Evolutionary conservation across 1,140 invertebrate genomes (phyloP), one percentile per base, ranked within the genome.

Genomic region (Druon quercuslanigerum): DNA sequence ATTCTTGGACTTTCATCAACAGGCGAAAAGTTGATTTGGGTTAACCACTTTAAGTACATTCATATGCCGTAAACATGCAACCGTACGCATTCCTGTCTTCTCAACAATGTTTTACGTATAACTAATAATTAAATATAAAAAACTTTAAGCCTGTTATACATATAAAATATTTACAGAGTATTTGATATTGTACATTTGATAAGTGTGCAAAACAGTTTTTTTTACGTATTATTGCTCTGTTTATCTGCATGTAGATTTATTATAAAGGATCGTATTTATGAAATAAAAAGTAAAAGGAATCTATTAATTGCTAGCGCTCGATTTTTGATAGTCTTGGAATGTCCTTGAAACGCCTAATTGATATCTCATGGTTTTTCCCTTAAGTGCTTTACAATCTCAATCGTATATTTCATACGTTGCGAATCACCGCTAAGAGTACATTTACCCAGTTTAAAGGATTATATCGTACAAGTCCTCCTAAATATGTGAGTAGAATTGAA

Each of bases 301-400:
- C 50, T 74, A 72, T 60, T 60, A 66, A n/a, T 72, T 72, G 25
- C 46, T 74, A 76, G 70, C 33, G 71, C 51, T 52, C 72, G 60
- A 50, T 51, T 74, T 72, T 50, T 76, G 66, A 16, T 70, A 25
- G 40, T 40, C 72, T 73, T 71, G 76, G 75, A 74, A 78, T 75
- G 77, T 82, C 83, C 76, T 85, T 72, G 78, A 72, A 73, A 84
- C 70, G 79, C 78, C 81, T 83, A 77, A 85, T 87, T 84, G 78
- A 80, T 86, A 86, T 85, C 80, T 86, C 82, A 82, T 86, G 80
- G 83, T 88, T 87, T 88, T 87, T 89, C 88, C 89, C 86, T 89
- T 86, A 90, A 91, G 88, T 91, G 90, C 90, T 91, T 91, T 91
- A 87, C 74, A 82, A 83, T 83, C 76, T 90, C 83, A 85, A 87